Base-by-base conservation (phyloP, 1,140 invertebrate species). In the Dendrolimus kikuchii region DNA sequence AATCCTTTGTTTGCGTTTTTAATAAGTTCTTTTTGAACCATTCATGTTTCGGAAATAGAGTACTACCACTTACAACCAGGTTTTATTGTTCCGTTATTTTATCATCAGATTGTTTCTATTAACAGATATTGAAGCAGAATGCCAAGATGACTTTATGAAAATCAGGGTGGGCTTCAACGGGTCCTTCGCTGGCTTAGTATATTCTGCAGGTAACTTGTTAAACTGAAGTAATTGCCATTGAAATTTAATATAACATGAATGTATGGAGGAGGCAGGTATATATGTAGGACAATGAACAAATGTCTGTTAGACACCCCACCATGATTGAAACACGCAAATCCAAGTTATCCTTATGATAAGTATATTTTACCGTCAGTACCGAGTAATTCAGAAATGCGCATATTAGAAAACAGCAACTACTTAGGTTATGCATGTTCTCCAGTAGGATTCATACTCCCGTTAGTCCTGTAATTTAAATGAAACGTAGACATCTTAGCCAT, bases 61-160 rank as follows among this genome's bases (percentile, higher is more conserved):
- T n/a, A 9, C n/a, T 45, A 45, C 23, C n/a, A 45, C 5, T 45
- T 5, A n/a, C 43, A 8, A 45, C n/a, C n/a, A n/a, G n/a, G 23
- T 40, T 5, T 49, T 5, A 3, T 40, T 47, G 51, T n/a, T 55
- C 42, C 55, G 55, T 64, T 23, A 23, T 23, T 23, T 23, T 23
- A 23, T 23, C 23, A 23, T 23, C 23, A 3, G 23, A 23, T 23
- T 23, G 23, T 23, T 23, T 23, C 23, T 49, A 39, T 66, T 51
- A 40, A 9, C 89, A 98, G 96, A 97, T 88, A 97, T 98, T 59
- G 95, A 97, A 86, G 96, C 96, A 0, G 96, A 98, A 77, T 98
- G 96, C 75, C 95, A 97, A 79, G 95, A 97, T 74, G 96, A 98
- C 77, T 96, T 96, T 76, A 98, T 98, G 96, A 97, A 97, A 82